Evolutionary conservation across 2,113 vertebrate species (phyloP).

Genomic region (Phaethon lepturus): DNA sequence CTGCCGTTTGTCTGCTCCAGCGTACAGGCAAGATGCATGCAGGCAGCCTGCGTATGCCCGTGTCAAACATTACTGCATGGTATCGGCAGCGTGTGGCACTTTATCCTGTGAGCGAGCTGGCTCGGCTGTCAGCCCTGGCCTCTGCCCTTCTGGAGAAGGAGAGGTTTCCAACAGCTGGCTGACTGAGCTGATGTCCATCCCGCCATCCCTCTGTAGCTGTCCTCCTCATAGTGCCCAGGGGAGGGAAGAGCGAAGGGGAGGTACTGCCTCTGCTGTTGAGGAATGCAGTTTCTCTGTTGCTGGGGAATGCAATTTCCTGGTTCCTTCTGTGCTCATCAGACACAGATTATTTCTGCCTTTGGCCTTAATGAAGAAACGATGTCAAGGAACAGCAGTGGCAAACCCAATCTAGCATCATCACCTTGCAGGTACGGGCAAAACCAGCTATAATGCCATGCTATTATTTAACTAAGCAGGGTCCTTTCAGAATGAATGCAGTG

Average conservation of each 20-base stretch:
- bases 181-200: neutral
- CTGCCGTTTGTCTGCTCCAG: neutral
- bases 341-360: neutral
- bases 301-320: neutral
- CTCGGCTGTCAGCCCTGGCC: neutral
- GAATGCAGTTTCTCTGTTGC: neutral
- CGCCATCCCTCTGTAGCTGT: neutral
- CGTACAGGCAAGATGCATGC: neutral
- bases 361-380: neutral
- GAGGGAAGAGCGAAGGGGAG: neutral
- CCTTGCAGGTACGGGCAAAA: neutral
- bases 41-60: fast-evolving
- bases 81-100: fast-evolving
- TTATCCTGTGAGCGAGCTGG: neutral
- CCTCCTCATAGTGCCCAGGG: neutral
- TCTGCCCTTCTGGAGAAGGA: neutral
- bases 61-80: fast-evolving
- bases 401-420: neutral
- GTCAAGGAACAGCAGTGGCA: neutral
- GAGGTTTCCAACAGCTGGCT: neutral
- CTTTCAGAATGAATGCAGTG: neutral
- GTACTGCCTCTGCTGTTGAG: neutral
- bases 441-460: neutral
- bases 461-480: neutral
- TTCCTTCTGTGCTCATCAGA: neutral